Conservation (phyloP, 2,888 invertebrate genomes). For the Cantharis rustica region DNA sequence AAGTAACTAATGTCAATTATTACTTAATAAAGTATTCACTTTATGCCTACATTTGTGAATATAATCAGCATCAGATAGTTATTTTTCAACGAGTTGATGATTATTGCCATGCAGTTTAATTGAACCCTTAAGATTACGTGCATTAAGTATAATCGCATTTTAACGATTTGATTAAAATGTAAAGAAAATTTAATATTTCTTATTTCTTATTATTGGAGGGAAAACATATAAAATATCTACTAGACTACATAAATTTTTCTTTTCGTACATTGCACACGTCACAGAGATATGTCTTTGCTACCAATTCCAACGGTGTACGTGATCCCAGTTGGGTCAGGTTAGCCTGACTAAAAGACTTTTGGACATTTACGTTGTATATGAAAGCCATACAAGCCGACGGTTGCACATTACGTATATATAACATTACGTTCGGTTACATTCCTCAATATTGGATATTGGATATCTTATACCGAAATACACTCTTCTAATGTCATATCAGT, state of each 20-base stretch:
- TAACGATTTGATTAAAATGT: background rate
- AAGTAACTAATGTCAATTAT: background rate
- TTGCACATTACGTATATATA: constrained; percentile 49
- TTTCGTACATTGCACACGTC: constrained; percentile 50
- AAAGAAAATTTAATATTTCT: constrained; percentile 17
- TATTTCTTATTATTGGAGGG: constrained; percentile 36
- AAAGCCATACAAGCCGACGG: constrained; percentile 44
- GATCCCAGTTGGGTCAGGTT: constrained; percentile 46
- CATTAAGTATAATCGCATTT: background rate
- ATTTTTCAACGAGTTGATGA: background rate
- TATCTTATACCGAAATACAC: constrained; percentile 33
- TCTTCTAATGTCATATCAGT: constrained; percentile 23
- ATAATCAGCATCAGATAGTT: background rate
- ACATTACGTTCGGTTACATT: constrained; percentile 42
- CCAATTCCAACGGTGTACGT: constrained; percentile 50
- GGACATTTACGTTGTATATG: constrained; percentile 53
- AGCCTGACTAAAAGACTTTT: constrained; percentile 44
- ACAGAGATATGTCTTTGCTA: constrained; percentile 48
- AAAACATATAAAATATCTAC: constrained; percentile 38
- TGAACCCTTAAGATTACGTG: background rate
- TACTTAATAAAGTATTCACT: background rate
- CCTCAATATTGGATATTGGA: constrained; percentile 47
- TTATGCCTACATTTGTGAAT: background rate
- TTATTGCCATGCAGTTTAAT: background rate
- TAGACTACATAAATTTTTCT: constrained; percentile 50